phyloP scores from a whole-genome alignment of 2,113 vertebrate genomes.

The Actenoides lindsayi region DNA sequence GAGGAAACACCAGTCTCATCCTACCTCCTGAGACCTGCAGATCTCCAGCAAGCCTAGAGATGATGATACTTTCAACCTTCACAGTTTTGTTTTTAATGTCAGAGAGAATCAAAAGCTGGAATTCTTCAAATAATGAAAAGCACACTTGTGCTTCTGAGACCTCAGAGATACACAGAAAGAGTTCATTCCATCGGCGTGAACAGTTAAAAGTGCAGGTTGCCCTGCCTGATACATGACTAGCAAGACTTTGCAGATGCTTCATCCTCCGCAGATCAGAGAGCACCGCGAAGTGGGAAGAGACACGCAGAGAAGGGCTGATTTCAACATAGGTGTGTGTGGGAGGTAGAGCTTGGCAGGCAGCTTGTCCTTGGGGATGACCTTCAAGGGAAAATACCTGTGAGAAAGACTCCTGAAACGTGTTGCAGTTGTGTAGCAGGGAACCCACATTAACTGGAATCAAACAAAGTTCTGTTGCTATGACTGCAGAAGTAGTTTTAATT shows the following conservation, averaged over 20 bases:
- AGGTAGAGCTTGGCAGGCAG: not conserved
- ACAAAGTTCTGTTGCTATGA: not conserved
- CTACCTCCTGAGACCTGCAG: not conserved
- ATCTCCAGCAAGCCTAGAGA: not conserved
- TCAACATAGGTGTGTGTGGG: not conserved
- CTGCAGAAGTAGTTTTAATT: not conserved
- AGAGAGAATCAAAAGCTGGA: not conserved
- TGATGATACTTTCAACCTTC: not conserved
- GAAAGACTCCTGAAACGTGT: not conserved
- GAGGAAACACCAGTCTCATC: not conserved
- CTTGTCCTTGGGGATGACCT: not conserved
- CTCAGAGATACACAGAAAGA: not conserved
- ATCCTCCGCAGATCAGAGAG: not conserved
- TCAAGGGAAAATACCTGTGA: slow-evolving; percentile 10
- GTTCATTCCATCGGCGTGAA: not conserved
- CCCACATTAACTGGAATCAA: not conserved
- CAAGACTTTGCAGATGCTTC: not conserved
- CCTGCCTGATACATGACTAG: not conserved
- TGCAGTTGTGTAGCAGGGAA: not conserved
- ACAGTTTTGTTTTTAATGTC: not conserved
- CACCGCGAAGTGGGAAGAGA: not conserved
- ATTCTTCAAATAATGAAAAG: not conserved
- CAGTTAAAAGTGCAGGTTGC: not conserved
- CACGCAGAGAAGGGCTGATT: not conserved
- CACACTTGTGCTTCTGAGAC: not conserved